Conservation (phyloP, 2,888 invertebrate genomes). For the Aelia acuminata region DNA sequence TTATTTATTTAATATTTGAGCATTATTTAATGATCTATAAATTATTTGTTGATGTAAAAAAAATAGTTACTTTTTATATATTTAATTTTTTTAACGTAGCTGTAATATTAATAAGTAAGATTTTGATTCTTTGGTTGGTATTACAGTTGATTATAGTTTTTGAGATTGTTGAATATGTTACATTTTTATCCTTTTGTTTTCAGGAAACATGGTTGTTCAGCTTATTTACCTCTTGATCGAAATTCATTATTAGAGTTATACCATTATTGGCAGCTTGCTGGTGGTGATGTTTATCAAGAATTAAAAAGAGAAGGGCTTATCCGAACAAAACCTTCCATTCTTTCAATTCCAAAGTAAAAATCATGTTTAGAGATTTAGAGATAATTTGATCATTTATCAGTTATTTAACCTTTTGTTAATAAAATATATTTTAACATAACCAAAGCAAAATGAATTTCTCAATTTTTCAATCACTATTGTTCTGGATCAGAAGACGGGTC, state of each 20-base stretch:
- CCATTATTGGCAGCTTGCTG: constrained; percentile 95
- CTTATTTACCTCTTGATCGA: constrained; percentile 37
- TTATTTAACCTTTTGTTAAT: background rate
- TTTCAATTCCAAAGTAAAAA: constrained; percentile 82
- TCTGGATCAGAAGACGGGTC: no score
- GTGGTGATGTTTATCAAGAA: constrained; percentile 92
- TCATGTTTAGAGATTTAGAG: background rate
- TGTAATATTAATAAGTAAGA: background rate
- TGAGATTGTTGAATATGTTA: background rate
- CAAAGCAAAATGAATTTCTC: background rate
- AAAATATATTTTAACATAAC: background rate
- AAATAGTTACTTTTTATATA: background rate
- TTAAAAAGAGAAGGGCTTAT: constrained; percentile 92
- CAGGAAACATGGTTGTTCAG: constrained; percentile 18
- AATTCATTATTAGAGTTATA: constrained; percentile 83
- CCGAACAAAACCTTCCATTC: constrained; percentile 85
- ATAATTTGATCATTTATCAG: constrained; percentile 13
- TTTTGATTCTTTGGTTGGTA: no score
- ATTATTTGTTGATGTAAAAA: background rate
- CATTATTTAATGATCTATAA: background rate
- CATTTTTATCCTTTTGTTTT: background rate
- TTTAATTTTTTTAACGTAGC: background rate
- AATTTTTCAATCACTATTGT: no score
- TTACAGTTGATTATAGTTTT: no score
- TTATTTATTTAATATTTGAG: background rate